Base-by-base conservation (phyloP, 2,113 vertebrate genomes). In the Acanthisitta chloris region DNA sequence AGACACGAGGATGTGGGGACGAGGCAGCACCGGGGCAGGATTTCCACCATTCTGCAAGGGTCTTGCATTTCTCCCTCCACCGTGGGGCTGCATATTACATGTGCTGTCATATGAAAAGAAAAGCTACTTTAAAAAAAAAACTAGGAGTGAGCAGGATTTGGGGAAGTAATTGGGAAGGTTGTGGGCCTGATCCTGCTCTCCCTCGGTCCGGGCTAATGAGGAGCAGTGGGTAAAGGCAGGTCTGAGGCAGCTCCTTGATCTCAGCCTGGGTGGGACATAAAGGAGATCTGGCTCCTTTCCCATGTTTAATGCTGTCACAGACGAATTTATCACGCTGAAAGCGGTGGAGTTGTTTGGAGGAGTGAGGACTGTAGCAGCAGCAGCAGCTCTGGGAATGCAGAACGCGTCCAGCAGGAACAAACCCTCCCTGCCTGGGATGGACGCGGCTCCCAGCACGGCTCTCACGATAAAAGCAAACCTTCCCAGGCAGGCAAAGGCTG, bases 101-200 rank as follows among this genome's bases (percentile, higher is more conserved):
- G 40, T 24, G 71, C 24, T 71, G 69, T 73, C 48, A 40, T 88
- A 91, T 36, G 43, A 55, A 78, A 96, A 54, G 26, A 78, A 78
- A 59, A 91, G 31, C 42, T 77, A 55, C 49, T 72, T 80, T 2
- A 14, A 85, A 74, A 73, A 74, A 43, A 77, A 19, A 58, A 43
- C 11, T 10, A 73, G 36, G 54, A 91, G 23, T 0, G 0, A 95
- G 77, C 8, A 64, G 40, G 52, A 69, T 89, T 72, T 1, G 2
- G 48, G 65, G 77, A 71, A 55, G n/a, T 17, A 64, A 57, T 24
- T 23, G 52, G 61, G 69, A 74, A 85, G 20, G 54, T 7, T 29
- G n/a, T n/a, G 76, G 76, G 69, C n/a, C 88, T 40, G 51, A 94
- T 92, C 43, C 79, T 92, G 79, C 76, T 54, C 20, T 85, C 61